phyloP scores from a whole-genome alignment of 1,140 invertebrate species.

The Drosophila triauraria region DNA sequence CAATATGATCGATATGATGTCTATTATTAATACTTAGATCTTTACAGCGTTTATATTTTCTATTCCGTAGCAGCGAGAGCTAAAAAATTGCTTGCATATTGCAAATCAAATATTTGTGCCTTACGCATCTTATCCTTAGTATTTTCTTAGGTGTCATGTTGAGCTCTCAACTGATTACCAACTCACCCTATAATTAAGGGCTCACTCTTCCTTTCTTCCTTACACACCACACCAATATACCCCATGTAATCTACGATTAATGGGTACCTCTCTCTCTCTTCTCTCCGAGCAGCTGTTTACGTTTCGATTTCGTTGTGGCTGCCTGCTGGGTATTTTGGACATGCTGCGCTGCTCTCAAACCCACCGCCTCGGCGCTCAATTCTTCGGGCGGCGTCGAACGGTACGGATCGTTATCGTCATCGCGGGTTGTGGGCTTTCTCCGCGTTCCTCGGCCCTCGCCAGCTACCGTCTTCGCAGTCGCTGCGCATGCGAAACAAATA shows the following conservation, averaged over 20 bases:
- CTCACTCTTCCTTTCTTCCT: too few relatives aligned
- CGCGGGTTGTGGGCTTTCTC: not conserved
- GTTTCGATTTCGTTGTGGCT: constrained; percentile 1
- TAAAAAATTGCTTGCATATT: too few relatives aligned
- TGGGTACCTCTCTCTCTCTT: not conserved
- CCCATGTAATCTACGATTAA: not conserved
- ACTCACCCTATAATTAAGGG: too few relatives aligned
- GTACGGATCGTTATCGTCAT: constrained; percentile 21
- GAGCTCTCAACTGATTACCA: too few relatives aligned
- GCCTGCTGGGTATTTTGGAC: constrained; percentile 13
- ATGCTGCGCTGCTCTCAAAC: constrained; percentile 4
- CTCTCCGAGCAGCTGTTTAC: constrained; percentile 22
- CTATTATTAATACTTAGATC: too few relatives aligned
- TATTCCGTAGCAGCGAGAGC: too few relatives aligned
- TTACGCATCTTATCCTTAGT: too few relatives aligned
- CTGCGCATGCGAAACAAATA: constrained; percentile 65
- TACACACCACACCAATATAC: not conserved
- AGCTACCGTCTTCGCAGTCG: constrained; percentile 24
- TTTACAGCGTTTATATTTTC: too few relatives aligned
- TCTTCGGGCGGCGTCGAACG: constrained; percentile 16
- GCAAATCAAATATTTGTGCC: too few relatives aligned
- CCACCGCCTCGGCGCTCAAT: constrained; percentile 16
- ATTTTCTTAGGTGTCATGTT: too few relatives aligned
- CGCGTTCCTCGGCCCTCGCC: constrained; percentile 1
- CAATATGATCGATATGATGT: too few relatives aligned